Evolutionary conservation across 1,140 invertebrate genomes (phyloP).

Genomic region (Eurytemora carolleeae): DNA sequence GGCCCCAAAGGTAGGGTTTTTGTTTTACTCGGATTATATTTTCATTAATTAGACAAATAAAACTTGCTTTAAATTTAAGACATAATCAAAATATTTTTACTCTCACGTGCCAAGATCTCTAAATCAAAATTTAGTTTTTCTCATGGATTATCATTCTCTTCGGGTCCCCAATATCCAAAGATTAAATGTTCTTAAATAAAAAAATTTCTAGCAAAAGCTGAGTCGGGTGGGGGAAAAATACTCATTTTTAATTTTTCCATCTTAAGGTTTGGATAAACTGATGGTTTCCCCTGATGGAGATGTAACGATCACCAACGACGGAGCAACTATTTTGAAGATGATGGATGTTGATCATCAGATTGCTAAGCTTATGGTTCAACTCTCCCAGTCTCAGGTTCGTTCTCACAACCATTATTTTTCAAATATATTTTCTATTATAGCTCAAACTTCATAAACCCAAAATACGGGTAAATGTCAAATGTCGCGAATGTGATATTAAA

Average conservation of each 20-base stretch:
- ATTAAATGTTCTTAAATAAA: slow-evolving; percentile 18
- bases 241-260: no score
- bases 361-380: slow-evolving; percentile 90
- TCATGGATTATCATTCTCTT: background rate
- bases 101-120: background rate
- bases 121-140: background rate
- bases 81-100: background rate
- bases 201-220: no score
- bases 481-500: no score
- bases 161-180: background rate
- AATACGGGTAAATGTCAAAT: no score
- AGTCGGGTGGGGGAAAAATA: no score
- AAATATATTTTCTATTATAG: no score
- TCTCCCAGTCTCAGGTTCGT: slow-evolving; percentile 85
- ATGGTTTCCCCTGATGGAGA: slow-evolving; percentile 95
- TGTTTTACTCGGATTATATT: slow-evolving; percentile 24
- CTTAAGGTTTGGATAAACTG: slow-evolving; percentile 83
- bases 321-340: slow-evolving; percentile 93
- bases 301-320: slow-evolving; percentile 95
- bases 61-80: background rate
- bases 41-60: background rate
- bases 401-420: no score
- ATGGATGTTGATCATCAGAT: slow-evolving; percentile 99
- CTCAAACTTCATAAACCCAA: no score
- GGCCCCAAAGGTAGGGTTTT: slow-evolving; percentile 51